Percentiles rank a stretch among this genome's conserved stretches.
phyloP scores from a whole-genome alignment of 2,888 invertebrate genomes.

The Drosophila nr. perissopoda region DNA sequence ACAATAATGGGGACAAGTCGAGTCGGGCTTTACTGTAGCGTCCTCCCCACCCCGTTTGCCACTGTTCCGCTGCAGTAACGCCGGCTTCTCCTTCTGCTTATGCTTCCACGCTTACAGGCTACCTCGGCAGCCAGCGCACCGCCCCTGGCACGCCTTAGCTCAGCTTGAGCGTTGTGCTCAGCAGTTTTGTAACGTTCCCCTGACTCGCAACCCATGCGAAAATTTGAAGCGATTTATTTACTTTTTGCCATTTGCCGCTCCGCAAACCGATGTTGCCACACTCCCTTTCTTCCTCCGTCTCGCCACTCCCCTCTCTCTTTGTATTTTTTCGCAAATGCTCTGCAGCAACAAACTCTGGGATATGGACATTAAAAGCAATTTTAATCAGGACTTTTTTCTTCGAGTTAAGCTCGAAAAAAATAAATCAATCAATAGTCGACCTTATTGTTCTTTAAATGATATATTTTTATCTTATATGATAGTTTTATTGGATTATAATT shows the following conservation, averaged over 20 bases:
- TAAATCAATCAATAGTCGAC: neutral
- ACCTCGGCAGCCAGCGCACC: neutral
- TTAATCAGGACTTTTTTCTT: constrained; percentile 32
- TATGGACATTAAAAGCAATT: constrained; percentile 57
- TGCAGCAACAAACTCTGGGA: constrained; percentile 69
- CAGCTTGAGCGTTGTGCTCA: constrained; percentile 67
- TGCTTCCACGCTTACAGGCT: constrained; percentile 50
- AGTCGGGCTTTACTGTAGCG: constrained; percentile 15
- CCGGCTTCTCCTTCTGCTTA: constrained; percentile 50
- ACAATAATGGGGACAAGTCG: constrained; percentile 43
- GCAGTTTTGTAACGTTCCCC: constrained; percentile 62
- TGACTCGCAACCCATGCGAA: constrained; percentile 72
- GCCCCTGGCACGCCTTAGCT: constrained; percentile 19
- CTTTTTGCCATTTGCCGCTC: constrained; percentile 60
- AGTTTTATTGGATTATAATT: neutral
- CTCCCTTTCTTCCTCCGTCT: constrained; percentile 3
- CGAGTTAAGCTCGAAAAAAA: neutral
- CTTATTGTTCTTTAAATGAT: neutral
- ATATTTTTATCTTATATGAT: neutral
- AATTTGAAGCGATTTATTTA: constrained; percentile 78
- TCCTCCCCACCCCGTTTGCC: constrained; percentile 5
- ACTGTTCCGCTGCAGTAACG: constrained; percentile 47
- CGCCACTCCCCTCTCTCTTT: constrained; percentile 7
- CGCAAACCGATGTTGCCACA: constrained; percentile 16
- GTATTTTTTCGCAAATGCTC: constrained; percentile 55